phyloP scores from a whole-genome alignment of 2,888 invertebrate species.

The Andrena flavipes region DNA sequence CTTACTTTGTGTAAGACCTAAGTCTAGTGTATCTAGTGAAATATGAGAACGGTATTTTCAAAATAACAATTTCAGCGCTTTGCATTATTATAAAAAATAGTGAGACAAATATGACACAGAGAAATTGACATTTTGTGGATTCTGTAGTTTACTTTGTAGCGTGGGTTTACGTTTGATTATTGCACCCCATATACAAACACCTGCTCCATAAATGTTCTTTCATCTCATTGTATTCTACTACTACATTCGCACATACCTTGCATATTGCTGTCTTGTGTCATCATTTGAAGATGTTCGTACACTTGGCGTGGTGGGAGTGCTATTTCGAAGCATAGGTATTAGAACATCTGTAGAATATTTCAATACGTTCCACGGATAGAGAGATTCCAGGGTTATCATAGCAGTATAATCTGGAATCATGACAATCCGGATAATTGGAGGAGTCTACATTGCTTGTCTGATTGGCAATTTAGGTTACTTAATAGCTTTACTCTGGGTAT shows the following conservation, averaged over 20 bases:
- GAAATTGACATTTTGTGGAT: too few relatives aligned
- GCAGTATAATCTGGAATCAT: conserved; percentile 38
- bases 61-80: neutral
- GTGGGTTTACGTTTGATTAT: too few relatives aligned
- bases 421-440: conserved; percentile 47
- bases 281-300: conserved; percentile 7
- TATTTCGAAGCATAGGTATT: conserved; percentile 19
- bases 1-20: conserved; percentile 10
- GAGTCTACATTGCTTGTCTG: conserved; percentile 1
- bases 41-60: conserved; percentile 1
- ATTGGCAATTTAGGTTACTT: neutral
- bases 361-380: conserved; percentile 40
- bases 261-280: neutral
- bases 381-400: conserved; percentile 20
- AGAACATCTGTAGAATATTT: conserved; percentile 36
- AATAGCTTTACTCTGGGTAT: neutral
- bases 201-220: too few relatives aligned
- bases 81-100: neutral
- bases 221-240: too few relatives aligned
- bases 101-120: too few relatives aligned
- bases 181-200: too few relatives aligned
- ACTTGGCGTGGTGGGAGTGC: neutral
- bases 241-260: too few relatives aligned
- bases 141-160: too few relatives aligned
- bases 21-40: conserved; percentile 22